These are phyloP conservation scores for Chrysolina oricalcia DNA, from an alignment of 2,888 invertebrate species.

Conservation along the genomic window DNA sequence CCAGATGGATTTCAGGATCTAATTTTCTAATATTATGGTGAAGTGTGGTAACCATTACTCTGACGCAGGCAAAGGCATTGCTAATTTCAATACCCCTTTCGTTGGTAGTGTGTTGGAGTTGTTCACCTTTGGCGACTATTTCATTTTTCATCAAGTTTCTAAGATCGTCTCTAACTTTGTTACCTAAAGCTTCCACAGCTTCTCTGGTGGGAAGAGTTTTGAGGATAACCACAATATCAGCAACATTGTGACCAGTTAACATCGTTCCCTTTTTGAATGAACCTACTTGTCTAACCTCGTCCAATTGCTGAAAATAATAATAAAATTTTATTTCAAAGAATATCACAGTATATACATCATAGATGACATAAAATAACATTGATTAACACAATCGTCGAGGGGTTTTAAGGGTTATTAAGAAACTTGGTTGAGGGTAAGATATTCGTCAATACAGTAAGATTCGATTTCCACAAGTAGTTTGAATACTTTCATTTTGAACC, in stretches of 20 bases:
- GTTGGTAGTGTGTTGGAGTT: slow-evolving; percentile 75
- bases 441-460: too few species aligned
- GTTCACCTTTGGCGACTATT: slow-evolving; percentile 77
- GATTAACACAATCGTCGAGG: too few species aligned
- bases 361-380: too few species aligned
- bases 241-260: slow-evolving; percentile 95
- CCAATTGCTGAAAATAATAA: slow-evolving; percentile 80
- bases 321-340: background rate
- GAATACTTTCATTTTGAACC: too few species aligned
- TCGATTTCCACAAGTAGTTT: too few species aligned
- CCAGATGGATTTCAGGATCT: slow-evolving; percentile 88
- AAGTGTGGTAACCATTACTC: slow-evolving; percentile 94
- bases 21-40: slow-evolving; percentile 94
- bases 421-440: too few species aligned
- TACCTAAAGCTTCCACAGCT: slow-evolving; percentile 93
- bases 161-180: slow-evolving; percentile 90
- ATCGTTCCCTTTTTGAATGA: slow-evolving; percentile 99
- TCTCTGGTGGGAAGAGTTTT: slow-evolving; percentile 97
- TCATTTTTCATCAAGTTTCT: slow-evolving; percentile 81
- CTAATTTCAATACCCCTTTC: slow-evolving; percentile 93
- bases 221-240: slow-evolving; percentile 96
- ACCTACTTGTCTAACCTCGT: slow-evolving; percentile 97
- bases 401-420: too few species aligned
- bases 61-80: slow-evolving; percentile 88
- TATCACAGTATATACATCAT: too few species aligned